A percentile compares a stretch with the other conserved stretches of the same genome.
Conservation (phyloP, 1,140 invertebrate species). For the Tyrophagus putrescentiae region DNA sequence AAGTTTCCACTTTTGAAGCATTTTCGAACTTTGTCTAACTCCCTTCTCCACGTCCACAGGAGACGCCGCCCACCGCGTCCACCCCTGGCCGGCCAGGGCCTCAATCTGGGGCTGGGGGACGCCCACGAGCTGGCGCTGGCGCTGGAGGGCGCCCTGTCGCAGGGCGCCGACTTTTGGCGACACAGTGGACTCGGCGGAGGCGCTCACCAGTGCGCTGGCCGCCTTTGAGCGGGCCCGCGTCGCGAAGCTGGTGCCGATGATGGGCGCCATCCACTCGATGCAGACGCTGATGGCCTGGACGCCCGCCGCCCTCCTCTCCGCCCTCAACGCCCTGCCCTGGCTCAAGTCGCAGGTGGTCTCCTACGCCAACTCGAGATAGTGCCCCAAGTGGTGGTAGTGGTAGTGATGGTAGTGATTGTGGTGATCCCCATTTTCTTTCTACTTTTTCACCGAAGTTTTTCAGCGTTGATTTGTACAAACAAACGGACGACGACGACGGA, state of each 20-base stretch:
- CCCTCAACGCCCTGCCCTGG: constrained; percentile 6
- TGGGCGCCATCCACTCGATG: constrained; percentile 22
- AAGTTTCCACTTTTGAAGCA: constrained; percentile 30
- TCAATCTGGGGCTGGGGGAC: constrained; percentile 93
- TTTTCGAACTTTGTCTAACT: background rate
- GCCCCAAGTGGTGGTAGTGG: too few species aligned
- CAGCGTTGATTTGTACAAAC: too few species aligned
- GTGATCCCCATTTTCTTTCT: too few species aligned
- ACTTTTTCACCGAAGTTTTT: too few species aligned
- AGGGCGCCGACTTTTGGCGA: constrained; percentile 44
- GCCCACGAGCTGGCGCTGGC: constrained; percentile 51
- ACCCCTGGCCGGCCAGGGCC: constrained; percentile 90
- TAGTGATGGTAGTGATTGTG: too few species aligned
- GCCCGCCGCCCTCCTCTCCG: constrained; percentile 11
- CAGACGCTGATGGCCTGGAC: constrained; percentile 15
- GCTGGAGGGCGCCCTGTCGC: constrained; percentile 50
- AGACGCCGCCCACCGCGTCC: constrained; percentile 88
- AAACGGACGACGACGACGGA: too few species aligned
- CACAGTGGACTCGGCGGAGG: background rate
- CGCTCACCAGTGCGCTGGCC: constrained; percentile 7
- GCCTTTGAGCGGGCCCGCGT: constrained; percentile 20
- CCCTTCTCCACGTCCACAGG: too few species aligned
- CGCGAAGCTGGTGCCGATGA: constrained; percentile 23
- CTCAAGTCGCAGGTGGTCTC: constrained; percentile 20
- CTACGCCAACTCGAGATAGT: constrained; percentile 22